Conservation (phyloP, 1,140 invertebrate genomes). For the Coenobita brevimanus region DNA sequence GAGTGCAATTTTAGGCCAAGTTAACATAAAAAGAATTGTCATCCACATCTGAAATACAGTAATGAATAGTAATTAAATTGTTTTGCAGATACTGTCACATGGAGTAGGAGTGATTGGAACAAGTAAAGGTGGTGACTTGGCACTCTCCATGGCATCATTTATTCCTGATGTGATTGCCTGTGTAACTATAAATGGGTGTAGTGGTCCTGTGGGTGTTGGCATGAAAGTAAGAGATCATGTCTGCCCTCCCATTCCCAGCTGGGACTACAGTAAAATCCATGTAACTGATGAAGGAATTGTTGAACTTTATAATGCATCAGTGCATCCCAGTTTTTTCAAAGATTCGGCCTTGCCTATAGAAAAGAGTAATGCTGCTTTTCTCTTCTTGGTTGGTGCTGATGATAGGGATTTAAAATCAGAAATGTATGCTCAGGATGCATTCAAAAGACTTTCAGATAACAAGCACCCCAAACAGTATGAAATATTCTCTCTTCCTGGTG, state of each 20-base stretch:
- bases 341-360: not conserved
- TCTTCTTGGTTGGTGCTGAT: constrained; percentile 19
- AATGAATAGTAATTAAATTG: not conserved
- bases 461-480: not conserved
- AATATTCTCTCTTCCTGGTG: not conserved
- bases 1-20: no score
- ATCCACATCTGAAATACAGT: no score
- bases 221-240: not conserved
- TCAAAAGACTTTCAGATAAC: not conserved
- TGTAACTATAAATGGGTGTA: constrained; percentile 11
- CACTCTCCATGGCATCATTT: constrained; percentile 32
- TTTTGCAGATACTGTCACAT: constrained; percentile 21
- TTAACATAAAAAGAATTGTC: no score
- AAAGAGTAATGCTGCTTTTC: constrained; percentile 25
- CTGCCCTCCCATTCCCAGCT: not conserved
- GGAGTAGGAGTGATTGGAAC: constrained; percentile 34
- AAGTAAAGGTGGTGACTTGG: constrained; percentile 33
- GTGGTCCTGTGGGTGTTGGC: not conserved
- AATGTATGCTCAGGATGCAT: not conserved
- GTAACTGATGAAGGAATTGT: constrained; percentile 3
- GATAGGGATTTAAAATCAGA: constrained; percentile 23
- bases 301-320: not conserved
- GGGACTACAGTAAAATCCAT: not conserved
- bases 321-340: not conserved
- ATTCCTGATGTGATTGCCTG: constrained; percentile 25